Base-by-base conservation (phyloP, 2,888 invertebrate genomes). In the Harpalus rufipes region DNA sequence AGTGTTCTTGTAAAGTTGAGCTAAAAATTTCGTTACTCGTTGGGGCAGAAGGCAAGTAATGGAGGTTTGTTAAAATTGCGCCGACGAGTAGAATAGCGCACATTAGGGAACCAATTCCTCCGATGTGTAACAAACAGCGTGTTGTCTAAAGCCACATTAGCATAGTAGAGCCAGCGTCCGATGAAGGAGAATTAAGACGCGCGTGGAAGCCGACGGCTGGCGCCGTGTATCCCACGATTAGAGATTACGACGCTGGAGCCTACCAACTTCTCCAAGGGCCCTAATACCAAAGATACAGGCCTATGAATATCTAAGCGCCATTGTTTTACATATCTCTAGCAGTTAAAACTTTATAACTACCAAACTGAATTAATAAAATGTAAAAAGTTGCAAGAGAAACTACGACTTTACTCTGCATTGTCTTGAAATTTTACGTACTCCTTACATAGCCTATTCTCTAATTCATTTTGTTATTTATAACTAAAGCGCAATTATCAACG, bases 241-340 rank as follows among this genome's bases (percentile, higher is more conserved):
- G 74, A 83, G 74, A 83, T 83, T 59, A 83, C 59, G 76, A 18
- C 74, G 44, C 16, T 51, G 44, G 76, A 16, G 56, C 76, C 44
- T 25, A 18, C 44, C 21, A 74, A 74, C 44, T 74, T 74, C 44
- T 58, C 63, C 63, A 56, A 72, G 32, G 74, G 74, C 82, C 65
- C 81, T 82, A 81, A 81, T 81, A 59, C 82, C 68, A 21, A 25
- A 21, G 82, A 82, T 82, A 82, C 72, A 51, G 58, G 74, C 82
- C 82, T 82, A 82, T 82, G 82, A 82, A 82, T 82, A 82, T 59
- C 14, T 82, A 82, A 82, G 72, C 76, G 76, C 83, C 76, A 76
- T 83, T 83, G 83, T 83, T 83, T 83, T 83, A 83, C 83, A 83
- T 83, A 83, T 83, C 83, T 83, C 41, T 76, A 76, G 61, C 83